phyloP scores from a whole-genome alignment of 2,888 invertebrate genomes.

The Ophion ellenae region DNA sequence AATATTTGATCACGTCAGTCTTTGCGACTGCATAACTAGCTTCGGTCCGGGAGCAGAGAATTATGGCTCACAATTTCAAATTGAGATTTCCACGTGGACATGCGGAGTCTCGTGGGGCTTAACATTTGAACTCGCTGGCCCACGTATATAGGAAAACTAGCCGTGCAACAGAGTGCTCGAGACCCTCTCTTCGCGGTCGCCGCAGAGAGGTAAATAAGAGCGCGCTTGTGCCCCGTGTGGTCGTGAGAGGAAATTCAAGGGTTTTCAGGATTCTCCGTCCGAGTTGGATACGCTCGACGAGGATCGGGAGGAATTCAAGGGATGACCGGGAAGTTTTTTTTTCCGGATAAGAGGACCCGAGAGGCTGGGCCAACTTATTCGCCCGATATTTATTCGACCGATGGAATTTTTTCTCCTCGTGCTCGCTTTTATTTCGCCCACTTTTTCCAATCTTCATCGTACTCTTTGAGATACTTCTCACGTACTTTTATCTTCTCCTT shows the following conservation, averaged over 20 bases:
- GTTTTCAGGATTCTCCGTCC: constrained; percentile 9
- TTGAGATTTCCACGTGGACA: constrained; percentile 50
- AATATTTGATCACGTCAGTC: constrained; percentile 23
- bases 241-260: constrained; percentile 3
- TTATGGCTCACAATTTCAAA: constrained; percentile 27
- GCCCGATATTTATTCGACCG: constrained; percentile 42
- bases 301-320: not conserved
- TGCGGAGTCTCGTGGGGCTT: constrained; percentile 46
- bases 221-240: not conserved
- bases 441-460: not conserved
- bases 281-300: not conserved
- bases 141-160: not conserved
- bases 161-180: not conserved
- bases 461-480: not conserved
- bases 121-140: constrained; percentile 21
- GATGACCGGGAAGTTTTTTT: not conserved
- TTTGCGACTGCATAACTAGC: not conserved
- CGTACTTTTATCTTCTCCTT: too few species aligned
- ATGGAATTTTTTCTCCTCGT: constrained; percentile 32
- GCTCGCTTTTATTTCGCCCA: not conserved
- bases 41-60: not conserved
- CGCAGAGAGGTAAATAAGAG: constrained; percentile 17
- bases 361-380: constrained; percentile 47
- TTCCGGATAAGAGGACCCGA: constrained; percentile 6
- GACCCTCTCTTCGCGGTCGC: not conserved